Percentiles rank a stretch among this genome's conserved stretches.
These are phyloP conservation scores for Thymelicus lineola DNA, from an alignment of 2,888 invertebrate species.

Conservation along the genomic window DNA sequence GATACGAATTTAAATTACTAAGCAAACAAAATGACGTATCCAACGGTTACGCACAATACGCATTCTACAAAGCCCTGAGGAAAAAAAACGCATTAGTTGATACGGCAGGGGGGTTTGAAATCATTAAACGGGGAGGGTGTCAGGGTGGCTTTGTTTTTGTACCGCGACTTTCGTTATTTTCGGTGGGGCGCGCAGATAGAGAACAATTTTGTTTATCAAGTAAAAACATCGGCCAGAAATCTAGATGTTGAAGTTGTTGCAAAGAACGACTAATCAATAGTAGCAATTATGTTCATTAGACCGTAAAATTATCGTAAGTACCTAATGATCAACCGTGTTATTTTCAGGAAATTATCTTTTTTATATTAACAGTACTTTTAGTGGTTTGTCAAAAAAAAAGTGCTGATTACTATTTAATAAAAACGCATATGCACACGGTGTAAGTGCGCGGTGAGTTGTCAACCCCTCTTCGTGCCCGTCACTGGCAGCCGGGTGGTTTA, in stretches of 20 bases:
- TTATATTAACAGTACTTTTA: neutral
- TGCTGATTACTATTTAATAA: neutral
- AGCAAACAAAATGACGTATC: constrained; percentile 24
- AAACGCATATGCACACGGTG: neutral
- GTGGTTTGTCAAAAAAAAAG: too few species aligned
- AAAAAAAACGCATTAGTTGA: constrained; percentile 35
- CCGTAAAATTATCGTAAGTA: neutral
- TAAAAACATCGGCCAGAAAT: neutral
- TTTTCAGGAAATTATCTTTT: neutral
- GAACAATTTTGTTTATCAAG: constrained; percentile 12
- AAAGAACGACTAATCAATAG: neutral
- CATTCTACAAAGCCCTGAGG: constrained; percentile 5
- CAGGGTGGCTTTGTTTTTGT: constrained; percentile 25
- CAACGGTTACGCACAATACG: neutral
- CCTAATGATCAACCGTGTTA: too few species aligned
- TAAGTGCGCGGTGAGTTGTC: neutral
- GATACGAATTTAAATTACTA: neutral
- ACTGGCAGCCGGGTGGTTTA: constrained; percentile 22
- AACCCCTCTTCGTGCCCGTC: constrained; percentile 17
- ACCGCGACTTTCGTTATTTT: constrained; percentile 22
- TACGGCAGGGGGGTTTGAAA: constrained; percentile 24
- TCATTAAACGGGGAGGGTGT: constrained; percentile 30
- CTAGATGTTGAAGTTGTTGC: neutral
- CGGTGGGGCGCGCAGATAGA: neutral
- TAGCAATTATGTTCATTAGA: neutral